Evolutionary conservation across 2,888 invertebrate species (phyloP).

Genomic region (Tortrix viridana): DNA sequence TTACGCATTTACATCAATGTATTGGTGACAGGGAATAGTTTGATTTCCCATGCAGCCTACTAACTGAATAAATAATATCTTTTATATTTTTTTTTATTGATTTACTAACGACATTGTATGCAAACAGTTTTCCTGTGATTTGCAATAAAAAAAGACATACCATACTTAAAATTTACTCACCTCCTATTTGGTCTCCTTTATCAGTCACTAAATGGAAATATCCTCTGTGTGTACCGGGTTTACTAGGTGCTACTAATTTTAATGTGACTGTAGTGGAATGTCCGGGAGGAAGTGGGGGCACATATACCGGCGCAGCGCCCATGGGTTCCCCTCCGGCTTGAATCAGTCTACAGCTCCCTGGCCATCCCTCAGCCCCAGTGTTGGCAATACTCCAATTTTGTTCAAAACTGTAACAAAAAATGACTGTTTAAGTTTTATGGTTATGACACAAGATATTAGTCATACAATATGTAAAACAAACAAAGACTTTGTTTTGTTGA

Average conservation of each 20-base stretch:
- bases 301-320: constrained; percentile 81
- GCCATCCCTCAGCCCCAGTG: constrained; percentile 94
- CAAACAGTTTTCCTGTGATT: background rate
- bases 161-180: constrained; percentile 72
- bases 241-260: constrained; percentile 91
- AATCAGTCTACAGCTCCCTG: constrained; percentile 90
- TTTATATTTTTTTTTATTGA: no score
- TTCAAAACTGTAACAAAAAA: constrained; percentile 85
- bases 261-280: constrained; percentile 90
- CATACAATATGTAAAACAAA: constrained; percentile 9
- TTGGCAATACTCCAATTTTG: constrained; percentile 96
- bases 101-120: no score
- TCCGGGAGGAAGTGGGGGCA: constrained; percentile 90
- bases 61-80: no score
- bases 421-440: background rate
- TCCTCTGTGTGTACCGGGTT: constrained; percentile 90
- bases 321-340: constrained; percentile 87
- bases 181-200: constrained; percentile 96
- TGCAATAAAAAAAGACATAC: background rate
- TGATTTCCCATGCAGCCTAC: no score
- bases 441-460: constrained; percentile 12
- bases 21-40: no score
- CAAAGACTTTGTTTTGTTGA: constrained; percentile 21
- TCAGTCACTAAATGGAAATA: constrained; percentile 96
- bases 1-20: no score